These are phyloP conservation scores for Xestobium rufovillosum DNA, from an alignment of 2,888 invertebrate species.

Conservation along the genomic window DNA sequence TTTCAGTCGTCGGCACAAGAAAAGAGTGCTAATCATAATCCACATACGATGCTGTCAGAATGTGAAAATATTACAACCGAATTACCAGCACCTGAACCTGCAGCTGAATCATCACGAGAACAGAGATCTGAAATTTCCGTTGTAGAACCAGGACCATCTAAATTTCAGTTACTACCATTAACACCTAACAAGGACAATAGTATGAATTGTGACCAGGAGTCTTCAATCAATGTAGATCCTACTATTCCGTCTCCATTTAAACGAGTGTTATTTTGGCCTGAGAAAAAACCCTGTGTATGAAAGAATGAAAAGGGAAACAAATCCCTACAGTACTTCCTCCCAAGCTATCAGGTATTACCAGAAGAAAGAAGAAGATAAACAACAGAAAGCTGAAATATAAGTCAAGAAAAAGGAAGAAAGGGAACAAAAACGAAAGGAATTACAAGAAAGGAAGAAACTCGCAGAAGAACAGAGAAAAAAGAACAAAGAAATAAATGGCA, in stretches of 20 bases:
- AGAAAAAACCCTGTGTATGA: neutral
- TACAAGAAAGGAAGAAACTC: slow-evolving; percentile 2
- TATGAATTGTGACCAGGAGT: too few relatives aligned
- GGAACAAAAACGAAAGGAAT: slow-evolving; percentile 1
- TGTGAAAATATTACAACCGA: slow-evolving; percentile 3
- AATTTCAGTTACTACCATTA: too few relatives aligned
- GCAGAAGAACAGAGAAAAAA: slow-evolving; percentile 2
- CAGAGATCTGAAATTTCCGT: neutral
- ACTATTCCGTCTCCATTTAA: too few relatives aligned
- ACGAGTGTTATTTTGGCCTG: neutral
- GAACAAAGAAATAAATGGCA: slow-evolving; percentile 4
- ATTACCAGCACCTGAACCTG: slow-evolving; percentile 1
- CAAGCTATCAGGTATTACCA: slow-evolving; percentile 4
- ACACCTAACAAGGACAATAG: too few relatives aligned
- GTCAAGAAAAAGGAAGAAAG: neutral
- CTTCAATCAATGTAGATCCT: too few relatives aligned
- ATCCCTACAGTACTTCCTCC: neutral
- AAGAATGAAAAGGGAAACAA: slow-evolving; percentile 2
- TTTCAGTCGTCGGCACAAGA: too few relatives aligned
- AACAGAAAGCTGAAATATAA: slow-evolving; percentile 1
- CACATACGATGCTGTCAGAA: neutral
- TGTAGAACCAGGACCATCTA: neutral
- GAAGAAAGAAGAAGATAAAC: slow-evolving; percentile 4
- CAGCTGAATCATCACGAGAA: too few relatives aligned
- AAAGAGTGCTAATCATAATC: too few relatives aligned